phyloP scores from a whole-genome alignment of 2,113 vertebrate species.

The Eulacestoma nigropectus region DNA sequence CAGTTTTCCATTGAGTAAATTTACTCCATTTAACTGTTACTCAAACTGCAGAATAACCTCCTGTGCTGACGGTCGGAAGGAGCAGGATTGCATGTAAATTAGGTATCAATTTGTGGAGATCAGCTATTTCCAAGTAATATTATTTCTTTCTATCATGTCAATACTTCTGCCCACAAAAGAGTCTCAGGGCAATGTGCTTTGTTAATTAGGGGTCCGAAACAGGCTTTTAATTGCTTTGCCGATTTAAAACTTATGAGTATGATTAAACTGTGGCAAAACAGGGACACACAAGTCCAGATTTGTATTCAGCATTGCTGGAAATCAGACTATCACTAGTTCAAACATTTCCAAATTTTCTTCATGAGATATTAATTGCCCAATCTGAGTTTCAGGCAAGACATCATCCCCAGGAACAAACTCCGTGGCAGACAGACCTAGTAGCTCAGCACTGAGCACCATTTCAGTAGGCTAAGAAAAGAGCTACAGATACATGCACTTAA shows the following conservation, averaged over 20 bases:
- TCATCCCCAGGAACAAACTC: neutral
- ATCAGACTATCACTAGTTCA: neutral
- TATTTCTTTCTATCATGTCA: neutral
- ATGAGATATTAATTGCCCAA: neutral
- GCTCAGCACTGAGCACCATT: neutral
- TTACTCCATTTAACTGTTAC: neutral
- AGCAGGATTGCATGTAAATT: neutral
- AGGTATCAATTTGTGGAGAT: neutral
- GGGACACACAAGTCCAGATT: neutral
- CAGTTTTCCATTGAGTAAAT: neutral
- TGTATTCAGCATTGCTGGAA: neutral
- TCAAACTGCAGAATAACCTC: neutral
- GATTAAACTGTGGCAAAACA: neutral
- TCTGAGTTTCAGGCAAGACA: neutral
- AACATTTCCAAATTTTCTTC: neutral
- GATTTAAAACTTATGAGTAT: neutral
- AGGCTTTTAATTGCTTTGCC: neutral
- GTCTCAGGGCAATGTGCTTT: neutral
- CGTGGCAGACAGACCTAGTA: neutral
- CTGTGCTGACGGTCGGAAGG: neutral
- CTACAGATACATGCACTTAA: neutral
- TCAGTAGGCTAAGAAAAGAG: neutral
- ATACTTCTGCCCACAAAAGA: neutral
- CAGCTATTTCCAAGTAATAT: neutral
- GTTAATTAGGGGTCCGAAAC: neutral